phyloP scores from a whole-genome alignment of 23 tunicate species.

The Clavelina lepadiformis region DNA sequence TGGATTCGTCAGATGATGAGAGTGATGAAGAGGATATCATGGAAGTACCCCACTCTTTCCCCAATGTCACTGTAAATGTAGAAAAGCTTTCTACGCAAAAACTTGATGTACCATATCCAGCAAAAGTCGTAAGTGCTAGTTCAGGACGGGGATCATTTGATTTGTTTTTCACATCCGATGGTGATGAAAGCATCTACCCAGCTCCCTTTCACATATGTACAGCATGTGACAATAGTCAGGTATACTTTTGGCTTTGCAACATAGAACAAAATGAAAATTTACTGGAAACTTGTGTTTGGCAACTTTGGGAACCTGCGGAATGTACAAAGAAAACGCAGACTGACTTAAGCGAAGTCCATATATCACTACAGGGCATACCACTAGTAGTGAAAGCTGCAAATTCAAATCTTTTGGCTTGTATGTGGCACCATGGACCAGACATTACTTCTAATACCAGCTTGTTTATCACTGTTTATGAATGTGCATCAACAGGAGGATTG shows the following conservation, averaged over 20 bases:
- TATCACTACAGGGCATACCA: constrained; percentile 43
- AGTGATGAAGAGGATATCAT: constrained; percentile 25
- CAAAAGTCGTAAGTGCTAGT: constrained; percentile 31
- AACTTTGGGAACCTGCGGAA: constrained; percentile 9
- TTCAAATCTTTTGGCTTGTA: constrained; percentile 64
- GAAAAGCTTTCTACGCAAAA: constrained; percentile 24
- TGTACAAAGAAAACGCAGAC: too few relatives aligned
- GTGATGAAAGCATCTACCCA: constrained; percentile 22
- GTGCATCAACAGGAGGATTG: constrained; percentile 82
- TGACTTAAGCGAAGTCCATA: too few relatives aligned
- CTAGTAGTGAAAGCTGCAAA: constrained; percentile 70
- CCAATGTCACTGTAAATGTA: constrained; percentile 28
- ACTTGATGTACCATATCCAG: neutral
- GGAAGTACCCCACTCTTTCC: constrained; percentile 7
- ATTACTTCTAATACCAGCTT: neutral
- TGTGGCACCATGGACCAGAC: constrained; percentile 7
- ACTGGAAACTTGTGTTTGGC: neutral
- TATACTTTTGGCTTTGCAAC: constrained; percentile 61
- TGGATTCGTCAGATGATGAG: constrained; percentile 69
- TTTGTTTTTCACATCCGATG: constrained; percentile 34
- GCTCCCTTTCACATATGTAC: constrained; percentile 59
- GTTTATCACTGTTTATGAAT: constrained; percentile 61
- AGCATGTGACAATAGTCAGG: constrained; percentile 32
- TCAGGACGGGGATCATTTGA: constrained; percentile 45
- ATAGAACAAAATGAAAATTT: neutral